A percentile compares a stretch with the other conserved stretches of the same genome.
Conservation (phyloP, 2,113 vertebrate species). For the Lepisosteus osseus region DNA sequence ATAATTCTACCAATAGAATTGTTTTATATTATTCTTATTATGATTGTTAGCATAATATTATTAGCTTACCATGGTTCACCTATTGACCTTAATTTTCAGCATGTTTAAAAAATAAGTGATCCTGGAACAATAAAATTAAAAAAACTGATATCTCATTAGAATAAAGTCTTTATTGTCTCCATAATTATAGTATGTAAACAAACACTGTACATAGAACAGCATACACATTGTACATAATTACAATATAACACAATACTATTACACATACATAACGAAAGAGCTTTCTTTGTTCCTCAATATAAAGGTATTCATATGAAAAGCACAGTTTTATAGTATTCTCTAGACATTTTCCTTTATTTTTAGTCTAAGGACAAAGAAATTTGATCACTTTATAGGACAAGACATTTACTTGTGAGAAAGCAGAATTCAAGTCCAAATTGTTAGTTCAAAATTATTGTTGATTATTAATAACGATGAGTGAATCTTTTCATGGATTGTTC, state of each 20-base stretch:
- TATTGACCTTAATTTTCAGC: too few species aligned
- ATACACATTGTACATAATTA: constrained; percentile 65
- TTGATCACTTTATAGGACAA: constrained; percentile 53
- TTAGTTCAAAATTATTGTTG: constrained; percentile 55
- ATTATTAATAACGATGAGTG: constrained; percentile 30
- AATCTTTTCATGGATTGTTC: constrained; percentile 50
- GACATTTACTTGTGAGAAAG: constrained; percentile 70
- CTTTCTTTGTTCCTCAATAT: constrained; percentile 57
- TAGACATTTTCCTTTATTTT: constrained; percentile 61
- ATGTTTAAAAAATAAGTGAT: too few species aligned
- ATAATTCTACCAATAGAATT: too few species aligned
- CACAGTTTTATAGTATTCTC: constrained; percentile 70
- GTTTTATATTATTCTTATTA: too few species aligned
- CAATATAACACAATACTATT: constrained; percentile 68
- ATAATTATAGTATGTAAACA: constrained; percentile 61
- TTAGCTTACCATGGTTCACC: too few species aligned
- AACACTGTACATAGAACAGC: constrained; percentile 67
- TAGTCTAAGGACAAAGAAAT: constrained; percentile 64
- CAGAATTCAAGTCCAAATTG: constrained; percentile 52
- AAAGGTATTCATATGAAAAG: constrained; percentile 71
- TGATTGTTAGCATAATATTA: too few species aligned
- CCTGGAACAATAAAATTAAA: background rate
- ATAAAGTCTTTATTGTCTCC: constrained; percentile 67
- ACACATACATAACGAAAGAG: constrained; percentile 65
- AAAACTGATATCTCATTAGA: constrained; percentile 29